Base-by-base conservation (phyloP, 2,888 invertebrate species). In the Drosophila eohydei region DNA sequence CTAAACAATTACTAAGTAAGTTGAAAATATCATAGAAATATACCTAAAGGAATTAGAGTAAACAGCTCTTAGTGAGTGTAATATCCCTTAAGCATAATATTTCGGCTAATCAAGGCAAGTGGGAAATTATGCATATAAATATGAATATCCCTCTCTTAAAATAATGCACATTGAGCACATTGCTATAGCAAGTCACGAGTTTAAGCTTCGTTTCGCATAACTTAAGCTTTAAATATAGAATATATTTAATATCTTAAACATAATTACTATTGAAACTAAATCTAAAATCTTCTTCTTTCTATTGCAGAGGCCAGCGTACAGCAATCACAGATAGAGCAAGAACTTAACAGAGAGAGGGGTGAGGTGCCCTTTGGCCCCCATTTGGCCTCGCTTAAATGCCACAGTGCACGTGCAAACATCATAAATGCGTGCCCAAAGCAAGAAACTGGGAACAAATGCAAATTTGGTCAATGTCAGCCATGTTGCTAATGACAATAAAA, bases 351-450 rank as follows among this genome's bases (percentile, higher is more conserved):
- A 30, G 43, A 43, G 43, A 21, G 48, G 54, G 40, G 40, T 40
- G 54, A 54, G 40, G 54, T 16, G 40, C 54, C 54, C 40, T 54
- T 40, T 54, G 65, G 61, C 60, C 55, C 52, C 57, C 14, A 32
- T 12, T 50, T 50, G 34, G 69, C 58, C 50, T 67, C 56, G 61
- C 48, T 59, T 65, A 71, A 86, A 85, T 85, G 84, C 84, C 84
- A 70, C 77, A 69, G 82, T 73, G 84, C 86, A 82, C 74, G 77
- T 82, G 75, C 48, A 91, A 76, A 83, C 81, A 79, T 79, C 86
- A 91, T 91, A 91, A 91, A 91, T 91, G 91, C 91, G 91, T 91
- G 88, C 91, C 91, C 90, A 82, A 91, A 91, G 81, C 87, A 80
- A 82, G 81, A 85, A 88, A 80, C 86, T 88, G 89, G 90, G 89